These are phyloP conservation scores for Dugesia japonica DNA, from an alignment of 2,888 invertebrate species.

Conservation along the genomic window DNA sequence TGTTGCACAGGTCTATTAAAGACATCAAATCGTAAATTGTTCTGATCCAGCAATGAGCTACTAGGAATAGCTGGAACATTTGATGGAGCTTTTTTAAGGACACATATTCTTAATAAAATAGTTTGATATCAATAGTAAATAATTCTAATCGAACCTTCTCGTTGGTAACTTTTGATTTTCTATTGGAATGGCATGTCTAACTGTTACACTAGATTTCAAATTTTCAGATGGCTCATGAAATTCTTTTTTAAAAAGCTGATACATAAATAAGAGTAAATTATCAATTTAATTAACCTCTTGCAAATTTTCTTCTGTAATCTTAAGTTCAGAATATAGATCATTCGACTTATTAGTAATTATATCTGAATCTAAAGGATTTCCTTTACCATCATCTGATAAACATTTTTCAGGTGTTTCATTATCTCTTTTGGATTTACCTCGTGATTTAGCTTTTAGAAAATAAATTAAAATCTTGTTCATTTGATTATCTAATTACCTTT, in stretches of 20 bases:
- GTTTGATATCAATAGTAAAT: background rate
- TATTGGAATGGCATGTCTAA: background rate
- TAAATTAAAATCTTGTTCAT: no score
- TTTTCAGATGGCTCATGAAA: no score
- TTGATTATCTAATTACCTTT: background rate
- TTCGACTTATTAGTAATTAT: background rate
- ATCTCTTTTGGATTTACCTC: background rate
- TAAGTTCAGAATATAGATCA: background rate
- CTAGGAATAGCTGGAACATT: background rate
- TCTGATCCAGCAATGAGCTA: background rate
- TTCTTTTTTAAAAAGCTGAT: no score
- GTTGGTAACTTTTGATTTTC: background rate
- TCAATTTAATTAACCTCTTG: no score
- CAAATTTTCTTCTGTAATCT: background rate
- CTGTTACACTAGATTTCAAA: background rate
- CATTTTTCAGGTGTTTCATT: background rate
- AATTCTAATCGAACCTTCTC: background rate
- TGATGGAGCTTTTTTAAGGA: background rate
- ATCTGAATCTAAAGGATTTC: background rate
- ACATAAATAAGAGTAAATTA: no score
- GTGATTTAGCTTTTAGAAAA: background rate
- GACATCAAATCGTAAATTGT: background rate
- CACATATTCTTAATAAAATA: background rate
- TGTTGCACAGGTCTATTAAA: constrained; percentile 38
- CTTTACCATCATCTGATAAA: background rate